Evolutionary conservation across 2,797 vertebrate genomes (phyloP).

Genomic region (Salmo trutta): DNA sequence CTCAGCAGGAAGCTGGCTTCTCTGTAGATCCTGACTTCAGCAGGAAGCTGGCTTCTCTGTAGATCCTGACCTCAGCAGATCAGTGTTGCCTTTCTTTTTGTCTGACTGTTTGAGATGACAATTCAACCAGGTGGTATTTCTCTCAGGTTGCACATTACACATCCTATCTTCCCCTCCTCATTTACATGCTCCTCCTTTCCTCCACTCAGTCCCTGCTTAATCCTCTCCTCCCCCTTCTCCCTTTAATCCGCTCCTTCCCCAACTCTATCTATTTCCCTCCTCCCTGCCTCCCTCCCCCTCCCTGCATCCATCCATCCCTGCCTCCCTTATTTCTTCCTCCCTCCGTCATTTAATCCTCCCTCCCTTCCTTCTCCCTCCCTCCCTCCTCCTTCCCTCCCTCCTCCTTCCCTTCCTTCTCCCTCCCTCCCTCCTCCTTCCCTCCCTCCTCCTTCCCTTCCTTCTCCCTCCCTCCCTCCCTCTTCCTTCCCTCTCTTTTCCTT

Average conservation of each 20-base stretch:
- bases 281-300: too few species aligned
- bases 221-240: background rate
- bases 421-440: too few species aligned
- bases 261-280: too few species aligned
- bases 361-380: background rate
- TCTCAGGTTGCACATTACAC: too few species aligned
- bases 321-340: too few species aligned
- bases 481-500: slow-evolving; percentile 29
- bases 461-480: too few species aligned
- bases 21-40: background rate
- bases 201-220: background rate
- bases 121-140: too few species aligned
- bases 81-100: background rate
- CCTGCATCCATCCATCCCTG: too few species aligned
- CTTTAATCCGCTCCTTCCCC: too few species aligned
- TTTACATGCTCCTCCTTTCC: background rate
- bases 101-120: too few species aligned
- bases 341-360: background rate
- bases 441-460: background rate
- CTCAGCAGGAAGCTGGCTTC: background rate
- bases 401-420: background rate
- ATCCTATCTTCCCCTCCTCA: too few species aligned
- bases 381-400: background rate
- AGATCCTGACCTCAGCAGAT: background rate
- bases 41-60: background rate